Conservation (phyloP, 1,140 invertebrate species). For the Drosophila kurseongensis region DNA sequence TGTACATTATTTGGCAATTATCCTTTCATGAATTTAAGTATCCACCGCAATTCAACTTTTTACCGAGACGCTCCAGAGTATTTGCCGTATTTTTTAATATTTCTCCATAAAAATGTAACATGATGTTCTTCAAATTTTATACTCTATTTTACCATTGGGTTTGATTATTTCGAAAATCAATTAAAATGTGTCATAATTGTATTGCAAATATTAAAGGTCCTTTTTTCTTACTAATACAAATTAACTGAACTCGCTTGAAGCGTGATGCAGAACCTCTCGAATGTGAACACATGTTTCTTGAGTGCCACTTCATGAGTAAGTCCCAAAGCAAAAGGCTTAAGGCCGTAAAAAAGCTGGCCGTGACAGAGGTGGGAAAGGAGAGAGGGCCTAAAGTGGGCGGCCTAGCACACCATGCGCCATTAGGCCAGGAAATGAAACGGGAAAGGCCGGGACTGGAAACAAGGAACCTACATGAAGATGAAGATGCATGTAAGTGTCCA, state of each 20-base stretch:
- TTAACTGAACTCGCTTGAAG: conserved; percentile 1
- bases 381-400: conserved; percentile 17
- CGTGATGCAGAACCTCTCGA: conserved; percentile 8
- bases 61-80: too few species aligned
- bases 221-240: conserved; percentile 4
- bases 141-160: too few species aligned
- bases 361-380: neutral
- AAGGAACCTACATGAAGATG: conserved; percentile 26
- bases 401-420: conserved; percentile 46
- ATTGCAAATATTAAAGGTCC: neutral
- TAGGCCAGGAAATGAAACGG: conserved; percentile 46
- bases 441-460: conserved; percentile 11
- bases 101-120: too few species aligned
- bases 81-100: neutral
- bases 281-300: conserved; percentile 25
- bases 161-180: too few species aligned
- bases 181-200: too few species aligned
- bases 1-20: too few species aligned
- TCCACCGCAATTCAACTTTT: too few species aligned
- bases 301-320: conserved; percentile 20
- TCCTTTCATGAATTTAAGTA: too few species aligned
- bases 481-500: conserved; percentile 19
- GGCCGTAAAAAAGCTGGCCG: conserved; percentile 11
- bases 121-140: too few species aligned
- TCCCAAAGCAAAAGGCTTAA: conserved; percentile 20